These are phyloP conservation scores for Microctonus hyperodae DNA, from an alignment of 2,888 invertebrate species.

Conservation along the genomic window DNA sequence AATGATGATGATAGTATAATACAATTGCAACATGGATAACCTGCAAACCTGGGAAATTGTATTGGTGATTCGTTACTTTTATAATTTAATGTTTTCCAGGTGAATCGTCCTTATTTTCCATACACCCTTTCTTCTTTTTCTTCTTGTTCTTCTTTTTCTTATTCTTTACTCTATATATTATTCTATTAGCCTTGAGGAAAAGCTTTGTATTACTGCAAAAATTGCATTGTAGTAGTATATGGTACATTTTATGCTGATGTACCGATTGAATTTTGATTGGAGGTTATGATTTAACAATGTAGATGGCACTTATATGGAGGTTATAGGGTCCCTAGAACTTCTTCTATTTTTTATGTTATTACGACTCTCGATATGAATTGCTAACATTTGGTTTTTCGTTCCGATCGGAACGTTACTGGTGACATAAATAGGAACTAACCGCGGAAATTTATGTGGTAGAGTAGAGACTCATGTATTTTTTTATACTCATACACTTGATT, in stretches of 20 bases:
- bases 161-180: neutral
- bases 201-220: neutral
- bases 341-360: too few species aligned
- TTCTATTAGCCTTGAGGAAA: neutral
- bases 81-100: neutral
- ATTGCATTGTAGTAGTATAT: neutral
- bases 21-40: slow-evolving; percentile 1
- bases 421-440: too few species aligned
- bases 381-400: too few species aligned
- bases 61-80: neutral
- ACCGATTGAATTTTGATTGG: neutral
- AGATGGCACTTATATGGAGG: too few species aligned
- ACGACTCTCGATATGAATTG: too few species aligned
- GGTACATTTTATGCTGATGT: neutral
- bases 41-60: neutral
- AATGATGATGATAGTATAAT: neutral
- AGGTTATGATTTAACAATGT: neutral
- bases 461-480: too few species aligned
- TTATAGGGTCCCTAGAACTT: too few species aligned
- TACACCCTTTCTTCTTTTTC: neutral
- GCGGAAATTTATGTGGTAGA: too few species aligned
- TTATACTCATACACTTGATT: too few species aligned
- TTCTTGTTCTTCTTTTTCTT: too few species aligned
- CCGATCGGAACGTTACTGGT: too few species aligned
- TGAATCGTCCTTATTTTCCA: neutral